Conservation (phyloP, 2,888 invertebrate species). For the Spicauda simplicius region DNA sequence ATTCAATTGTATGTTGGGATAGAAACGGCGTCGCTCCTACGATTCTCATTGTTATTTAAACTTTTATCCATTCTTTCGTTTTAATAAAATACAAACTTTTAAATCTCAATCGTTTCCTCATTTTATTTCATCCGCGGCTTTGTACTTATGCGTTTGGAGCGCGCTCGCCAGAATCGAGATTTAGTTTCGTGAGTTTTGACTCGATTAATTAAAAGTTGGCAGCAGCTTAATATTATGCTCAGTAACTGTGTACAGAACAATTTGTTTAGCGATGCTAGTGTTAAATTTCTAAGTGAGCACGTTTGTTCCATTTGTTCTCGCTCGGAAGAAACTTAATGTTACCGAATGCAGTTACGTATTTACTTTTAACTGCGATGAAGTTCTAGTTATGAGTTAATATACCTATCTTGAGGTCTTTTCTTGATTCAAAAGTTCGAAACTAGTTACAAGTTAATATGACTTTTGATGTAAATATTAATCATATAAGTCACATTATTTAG, state of each 20-base stretch:
- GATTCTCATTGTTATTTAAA: not conserved
- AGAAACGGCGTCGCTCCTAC: not conserved
- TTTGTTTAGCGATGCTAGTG: conserved; percentile 34
- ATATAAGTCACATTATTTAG: no score
- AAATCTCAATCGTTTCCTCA: not conserved
- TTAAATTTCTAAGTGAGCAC: conserved; percentile 34
- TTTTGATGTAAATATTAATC: no score
- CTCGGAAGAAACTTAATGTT: conserved; percentile 32
- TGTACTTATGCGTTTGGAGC: conserved; percentile 34
- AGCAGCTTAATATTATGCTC: conserved; percentile 43
- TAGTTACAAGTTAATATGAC: conserved; percentile 16
- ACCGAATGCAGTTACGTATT: conserved; percentile 33
- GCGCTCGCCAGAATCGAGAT: conserved; percentile 40
- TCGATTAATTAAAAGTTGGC: conserved; percentile 52
- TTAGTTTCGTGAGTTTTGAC: conserved; percentile 47
- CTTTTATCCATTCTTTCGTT: not conserved
- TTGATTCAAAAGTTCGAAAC: conserved; percentile 20
- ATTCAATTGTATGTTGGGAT: not conserved
- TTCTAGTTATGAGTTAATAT: conserved; percentile 23
- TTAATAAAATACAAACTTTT: not conserved
- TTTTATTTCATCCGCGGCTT: conserved; percentile 4
- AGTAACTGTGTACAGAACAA: conserved; percentile 31
- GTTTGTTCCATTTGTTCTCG: conserved; percentile 31
- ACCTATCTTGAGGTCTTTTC: conserved; percentile 23
- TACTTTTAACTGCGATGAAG: conserved; percentile 24